Conservation (phyloP, 2,113 vertebrate genomes). For the Malaclemys terrapin region DNA sequence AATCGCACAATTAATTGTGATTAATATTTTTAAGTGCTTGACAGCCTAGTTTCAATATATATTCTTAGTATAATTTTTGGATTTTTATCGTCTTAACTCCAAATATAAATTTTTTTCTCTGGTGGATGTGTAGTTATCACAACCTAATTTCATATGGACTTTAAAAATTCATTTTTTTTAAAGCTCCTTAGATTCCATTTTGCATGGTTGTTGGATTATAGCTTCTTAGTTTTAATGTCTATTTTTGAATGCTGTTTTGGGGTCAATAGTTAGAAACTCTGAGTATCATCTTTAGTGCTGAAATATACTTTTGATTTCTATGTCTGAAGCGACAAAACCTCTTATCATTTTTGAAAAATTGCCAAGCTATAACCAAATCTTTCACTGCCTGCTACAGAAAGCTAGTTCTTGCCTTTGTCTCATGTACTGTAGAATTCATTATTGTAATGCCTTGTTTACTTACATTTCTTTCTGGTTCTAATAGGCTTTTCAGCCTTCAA, state of each 20-base stretch:
- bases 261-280: constrained; percentile 52
- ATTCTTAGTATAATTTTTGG: constrained; percentile 30
- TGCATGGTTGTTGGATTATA: constrained; percentile 62
- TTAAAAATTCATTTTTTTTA: constrained; percentile 44
- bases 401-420: constrained; percentile 56
- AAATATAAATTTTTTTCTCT: constrained; percentile 39
- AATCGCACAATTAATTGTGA: too few relatives aligned
- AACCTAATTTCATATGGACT: constrained; percentile 60
- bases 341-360: constrained; percentile 66
- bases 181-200: constrained; percentile 49
- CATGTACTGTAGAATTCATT: constrained; percentile 66
- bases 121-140: constrained; percentile 29
- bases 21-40: too few relatives aligned
- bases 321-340: constrained; percentile 63
- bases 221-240: constrained; percentile 59
- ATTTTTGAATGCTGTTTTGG: constrained; percentile 57
- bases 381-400: constrained; percentile 59
- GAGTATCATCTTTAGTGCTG: constrained; percentile 54
- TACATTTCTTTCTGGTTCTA: constrained; percentile 69
- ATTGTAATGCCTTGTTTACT: constrained; percentile 76
- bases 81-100: constrained; percentile 63
- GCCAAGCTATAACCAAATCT: constrained; percentile 60
- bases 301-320: constrained; percentile 71
- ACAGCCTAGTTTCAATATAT: not conserved
- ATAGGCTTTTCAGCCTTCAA: constrained; percentile 72